Evolutionary conservation across 2,888 invertebrate genomes (phyloP), one percentile per base, ranked within the genome.

Genomic region (Acrobeloides nanus): DNA sequence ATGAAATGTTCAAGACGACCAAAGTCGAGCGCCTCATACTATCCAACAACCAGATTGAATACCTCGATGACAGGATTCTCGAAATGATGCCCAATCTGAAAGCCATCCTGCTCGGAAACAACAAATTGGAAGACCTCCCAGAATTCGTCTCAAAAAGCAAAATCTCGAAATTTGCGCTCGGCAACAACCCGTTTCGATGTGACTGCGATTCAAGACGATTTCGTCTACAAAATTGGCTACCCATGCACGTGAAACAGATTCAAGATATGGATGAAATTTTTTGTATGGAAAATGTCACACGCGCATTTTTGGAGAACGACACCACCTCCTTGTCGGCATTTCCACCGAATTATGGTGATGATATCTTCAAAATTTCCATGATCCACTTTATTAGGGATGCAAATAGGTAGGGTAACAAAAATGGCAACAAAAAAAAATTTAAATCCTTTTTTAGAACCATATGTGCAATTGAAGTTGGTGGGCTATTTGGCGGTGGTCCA

Each of bases 211-310:
- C 34, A 7, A 27, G 27, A 10, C 34, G 51, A 17, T 61, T 61
- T 46, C 17, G 32, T 6, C 39, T 50, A 20, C 61, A 64, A 10
- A 10, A 18, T 4, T 64, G 58, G 54, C 27, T 64, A 8, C 33
- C 32, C n/a, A 25, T 25, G 15, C 53, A 64, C 18, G 10, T 21
- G 10, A 38, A 51, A 18, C 44, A 54, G 21, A 59, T 72, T 8
- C 46, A 40, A n/a, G 72, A 72, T 46, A 45, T 50, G 15, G 47
- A 39, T 8, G 40, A 46, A 18, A 53, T 72, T n/a, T 48, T 53
- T 24, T 72, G 72, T 43, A 59, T 62, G 8, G 72, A 72, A 54
- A 69, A 72, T 53, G 66, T 72, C 35, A 70, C 70, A 24, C 50
- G 48, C 27, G 59, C 72, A 1, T 60, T 68, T 41, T 47, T 48